Evolutionary conservation across 1,140 invertebrate species (phyloP).

Genomic region (Eurosta solidaginis): DNA sequence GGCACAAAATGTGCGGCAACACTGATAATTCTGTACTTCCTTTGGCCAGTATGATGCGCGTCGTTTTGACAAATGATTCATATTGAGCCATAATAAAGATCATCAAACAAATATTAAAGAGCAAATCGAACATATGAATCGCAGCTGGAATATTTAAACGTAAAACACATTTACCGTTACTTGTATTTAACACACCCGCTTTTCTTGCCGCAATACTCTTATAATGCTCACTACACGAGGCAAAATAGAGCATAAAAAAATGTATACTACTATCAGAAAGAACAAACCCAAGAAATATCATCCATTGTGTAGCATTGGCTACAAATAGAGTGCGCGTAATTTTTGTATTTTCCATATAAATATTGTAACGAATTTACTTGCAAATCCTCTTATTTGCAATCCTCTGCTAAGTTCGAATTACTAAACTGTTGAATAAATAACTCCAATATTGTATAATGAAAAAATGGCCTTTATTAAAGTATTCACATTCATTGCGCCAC

Average conservation of each 20-base stretch:
- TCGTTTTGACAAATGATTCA: not conserved
- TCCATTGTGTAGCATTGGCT: not conserved
- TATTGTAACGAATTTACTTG: too few relatives aligned
- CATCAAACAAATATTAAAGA: slow-evolving; percentile 29
- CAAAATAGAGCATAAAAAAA: slow-evolving; percentile 30
- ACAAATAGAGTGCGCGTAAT: not conserved
- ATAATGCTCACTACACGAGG: not conserved
- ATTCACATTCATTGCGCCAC: too few relatives aligned
- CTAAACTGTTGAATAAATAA: too few relatives aligned
- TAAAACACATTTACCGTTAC: not conserved
- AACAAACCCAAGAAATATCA: slow-evolving; percentile 22
- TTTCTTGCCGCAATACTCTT: not conserved
- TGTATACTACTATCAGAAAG: slow-evolving; percentile 30
- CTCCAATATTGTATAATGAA: too few relatives aligned
- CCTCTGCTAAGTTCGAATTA: too few relatives aligned
- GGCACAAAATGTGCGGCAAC: not conserved
- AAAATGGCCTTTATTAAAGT: too few relatives aligned
- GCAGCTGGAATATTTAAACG: not conserved
- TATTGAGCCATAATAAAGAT: not conserved
- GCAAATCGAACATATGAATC: not conserved
- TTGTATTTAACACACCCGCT: not conserved
- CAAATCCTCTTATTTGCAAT: too few relatives aligned
- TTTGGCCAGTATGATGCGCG: slow-evolving; percentile 16
- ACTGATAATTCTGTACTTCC: not conserved
- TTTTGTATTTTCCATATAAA: not conserved